Percentiles rank a stretch among this genome's conserved stretches.
Conservation (phyloP, 1,140 invertebrate species). For the Bombus picipes region DNA sequence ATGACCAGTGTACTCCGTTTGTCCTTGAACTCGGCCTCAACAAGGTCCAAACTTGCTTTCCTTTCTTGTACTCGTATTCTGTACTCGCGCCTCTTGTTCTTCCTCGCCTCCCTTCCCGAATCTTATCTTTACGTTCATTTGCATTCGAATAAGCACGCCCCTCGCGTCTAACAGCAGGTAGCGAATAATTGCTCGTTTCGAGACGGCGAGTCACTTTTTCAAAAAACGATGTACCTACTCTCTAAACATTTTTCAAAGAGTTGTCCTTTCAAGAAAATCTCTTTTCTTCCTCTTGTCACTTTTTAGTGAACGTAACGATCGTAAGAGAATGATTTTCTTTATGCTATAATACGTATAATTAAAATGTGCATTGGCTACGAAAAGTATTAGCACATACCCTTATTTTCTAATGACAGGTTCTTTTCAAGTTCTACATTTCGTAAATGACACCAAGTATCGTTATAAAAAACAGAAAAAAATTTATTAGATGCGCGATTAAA, state of each 20-base stretch:
- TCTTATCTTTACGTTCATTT: slow-evolving; percentile 46
- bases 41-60: slow-evolving; percentile 49
- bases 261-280: background rate
- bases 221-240: background rate
- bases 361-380: too few species aligned
- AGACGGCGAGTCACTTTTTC: background rate
- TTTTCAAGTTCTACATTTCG: too few species aligned
- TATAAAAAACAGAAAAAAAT: too few species aligned
- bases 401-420: too few species aligned
- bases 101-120: slow-evolving; percentile 22
- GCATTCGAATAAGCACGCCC: slow-evolving; percentile 38
- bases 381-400: too few species aligned
- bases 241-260: background rate
- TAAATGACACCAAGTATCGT: too few species aligned
- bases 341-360: too few species aligned
- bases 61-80: slow-evolving; percentile 13
- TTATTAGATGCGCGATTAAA: background rate
- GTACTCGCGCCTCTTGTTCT: slow-evolving; percentile 25
- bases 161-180: slow-evolving; percentile 18
- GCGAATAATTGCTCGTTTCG: slow-evolving; percentile 19
- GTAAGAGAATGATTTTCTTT: background rate
- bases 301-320: background rate
- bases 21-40: slow-evolving; percentile 72
- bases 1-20: slow-evolving; percentile 22
- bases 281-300: background rate